These are phyloP conservation scores for Luperina testacea DNA, from an alignment of 2,888 invertebrate species.

Conservation along the genomic window DNA sequence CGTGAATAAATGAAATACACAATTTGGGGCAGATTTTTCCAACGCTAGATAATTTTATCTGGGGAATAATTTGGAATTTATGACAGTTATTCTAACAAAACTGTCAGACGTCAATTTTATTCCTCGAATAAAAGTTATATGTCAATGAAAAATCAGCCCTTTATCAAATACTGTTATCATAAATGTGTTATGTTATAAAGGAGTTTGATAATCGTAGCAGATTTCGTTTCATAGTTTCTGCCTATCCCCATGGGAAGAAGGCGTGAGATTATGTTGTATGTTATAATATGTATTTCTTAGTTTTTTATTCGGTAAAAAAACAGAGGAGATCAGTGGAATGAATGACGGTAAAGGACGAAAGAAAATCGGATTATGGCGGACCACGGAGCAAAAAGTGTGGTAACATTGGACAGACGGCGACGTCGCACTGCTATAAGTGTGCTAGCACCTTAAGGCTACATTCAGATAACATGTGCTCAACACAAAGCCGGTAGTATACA, in stretches of 20 bases:
- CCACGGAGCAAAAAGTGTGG: conserved; percentile 1
- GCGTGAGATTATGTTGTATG: neutral
- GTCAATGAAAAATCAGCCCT: too few relatives aligned
- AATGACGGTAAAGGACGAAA: conserved; percentile 2
- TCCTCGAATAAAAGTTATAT: too few relatives aligned
- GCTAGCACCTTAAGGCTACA: neutral
- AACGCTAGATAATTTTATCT: too few relatives aligned
- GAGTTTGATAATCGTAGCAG: neutral
- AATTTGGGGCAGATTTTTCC: neutral
- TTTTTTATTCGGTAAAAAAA: conserved; percentile 5
- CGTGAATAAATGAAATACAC: conserved; percentile 1
- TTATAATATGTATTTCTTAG: neutral
- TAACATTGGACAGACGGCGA: neutral
- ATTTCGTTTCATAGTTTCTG: neutral
- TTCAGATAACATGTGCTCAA: conserved; percentile 31
- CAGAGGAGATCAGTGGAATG: conserved; percentile 9
- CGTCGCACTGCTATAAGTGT: conserved; percentile 10
- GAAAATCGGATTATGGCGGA: conserved; percentile 19
- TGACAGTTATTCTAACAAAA: too few relatives aligned
- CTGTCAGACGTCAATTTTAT: too few relatives aligned
- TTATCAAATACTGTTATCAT: neutral
- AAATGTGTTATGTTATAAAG: neutral
- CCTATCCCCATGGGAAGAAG: too few relatives aligned
- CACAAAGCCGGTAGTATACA: conserved; percentile 1
- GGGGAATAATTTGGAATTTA: too few relatives aligned